Evolutionary conservation across 1,140 invertebrate species (phyloP).

Genomic region (Aculops lycopersici): DNA sequence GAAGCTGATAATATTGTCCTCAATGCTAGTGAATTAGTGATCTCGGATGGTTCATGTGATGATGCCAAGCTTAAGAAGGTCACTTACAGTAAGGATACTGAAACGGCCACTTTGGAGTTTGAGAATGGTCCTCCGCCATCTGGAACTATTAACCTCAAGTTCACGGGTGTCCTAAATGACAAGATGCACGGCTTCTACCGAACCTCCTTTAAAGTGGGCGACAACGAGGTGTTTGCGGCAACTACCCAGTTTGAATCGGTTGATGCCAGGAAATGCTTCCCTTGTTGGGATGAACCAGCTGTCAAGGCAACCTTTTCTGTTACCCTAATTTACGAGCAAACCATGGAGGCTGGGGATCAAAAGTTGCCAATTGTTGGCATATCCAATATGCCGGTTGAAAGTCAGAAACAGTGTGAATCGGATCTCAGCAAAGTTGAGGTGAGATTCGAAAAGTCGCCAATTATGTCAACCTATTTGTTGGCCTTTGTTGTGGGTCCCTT

Average conservation of each 20-base stretch:
- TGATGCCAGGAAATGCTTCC: constrained; percentile 67
- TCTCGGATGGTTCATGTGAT: constrained; percentile 12
- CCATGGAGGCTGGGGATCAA: no score
- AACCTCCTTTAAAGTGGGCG: constrained; percentile 35
- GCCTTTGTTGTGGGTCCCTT: constrained; percentile 73
- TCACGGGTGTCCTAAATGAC: constrained; percentile 53
- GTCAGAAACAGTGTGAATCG: constrained; percentile 18
- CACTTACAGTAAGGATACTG: constrained; percentile 34
- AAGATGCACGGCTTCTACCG: constrained; percentile 80
- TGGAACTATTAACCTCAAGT: constrained; percentile 33
- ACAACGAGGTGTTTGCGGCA: constrained; percentile 39
- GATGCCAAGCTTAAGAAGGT: constrained; percentile 33
- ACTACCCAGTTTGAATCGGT: constrained; percentile 68
- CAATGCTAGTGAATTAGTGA: constrained; percentile 19
- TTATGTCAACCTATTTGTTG: constrained; percentile 84
- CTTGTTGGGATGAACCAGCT: constrained; percentile 88
- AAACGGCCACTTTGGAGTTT: constrained; percentile 35
- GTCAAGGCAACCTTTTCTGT: constrained; percentile 81
- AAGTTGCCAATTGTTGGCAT: constrained; percentile 37
- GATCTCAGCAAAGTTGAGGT: constrained; percentile 25
- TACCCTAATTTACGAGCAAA: constrained; percentile 34
- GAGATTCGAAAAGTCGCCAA: constrained; percentile 47
- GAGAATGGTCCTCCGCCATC: constrained; percentile 22
- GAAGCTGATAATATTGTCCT: constrained; percentile 28
- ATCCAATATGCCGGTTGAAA: constrained; percentile 45